Evolutionary conservation across 2,888 invertebrate genomes (phyloP).

Genomic region (Miltochrista miniata): DNA sequence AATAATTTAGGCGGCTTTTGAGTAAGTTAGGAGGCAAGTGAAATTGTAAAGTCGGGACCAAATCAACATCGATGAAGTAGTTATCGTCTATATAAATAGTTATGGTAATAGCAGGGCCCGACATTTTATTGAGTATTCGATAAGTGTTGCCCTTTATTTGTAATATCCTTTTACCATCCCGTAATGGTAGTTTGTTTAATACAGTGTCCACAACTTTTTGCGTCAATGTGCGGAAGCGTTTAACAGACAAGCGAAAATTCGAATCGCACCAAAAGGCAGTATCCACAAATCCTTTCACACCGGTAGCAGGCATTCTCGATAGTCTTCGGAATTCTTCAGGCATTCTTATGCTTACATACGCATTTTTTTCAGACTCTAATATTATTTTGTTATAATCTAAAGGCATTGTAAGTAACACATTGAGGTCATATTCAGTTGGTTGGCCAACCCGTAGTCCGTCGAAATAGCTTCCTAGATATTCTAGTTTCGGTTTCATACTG

Average conservation of each 20-base stretch:
- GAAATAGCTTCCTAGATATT: conserved; percentile 63
- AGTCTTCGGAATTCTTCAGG: conserved; percentile 62
- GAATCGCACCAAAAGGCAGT: conserved; percentile 59
- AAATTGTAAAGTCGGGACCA: conserved; percentile 62
- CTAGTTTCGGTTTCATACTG: conserved; percentile 57
- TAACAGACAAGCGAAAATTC: conserved; percentile 45
- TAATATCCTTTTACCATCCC: conserved; percentile 45
- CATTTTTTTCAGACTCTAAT: conserved; percentile 44
- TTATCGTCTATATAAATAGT: conserved; percentile 45
- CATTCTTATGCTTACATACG: conserved; percentile 54
- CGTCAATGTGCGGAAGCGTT: conserved; percentile 57
- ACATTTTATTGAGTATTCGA: conserved; percentile 48
- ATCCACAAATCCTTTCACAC: conserved; percentile 50
- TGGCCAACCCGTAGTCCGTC: conserved; percentile 61
- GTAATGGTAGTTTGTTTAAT: conserved; percentile 45
- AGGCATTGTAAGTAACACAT: conserved; percentile 54
- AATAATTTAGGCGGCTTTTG: conserved; percentile 5
- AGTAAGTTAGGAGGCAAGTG: conserved; percentile 39
- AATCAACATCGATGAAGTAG: conserved; percentile 57
- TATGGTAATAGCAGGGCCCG: conserved; percentile 62
- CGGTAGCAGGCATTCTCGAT: conserved; percentile 44
- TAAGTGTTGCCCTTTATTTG: conserved; percentile 41
- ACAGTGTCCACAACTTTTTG: conserved; percentile 58
- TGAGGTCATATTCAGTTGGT: conserved; percentile 63
- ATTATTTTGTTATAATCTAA: conserved; percentile 54